Evolutionary conservation across 2,888 invertebrate genomes (phyloP), one percentile per base, ranked within the genome.

Genomic region (Stenichneumon culpator): DNA sequence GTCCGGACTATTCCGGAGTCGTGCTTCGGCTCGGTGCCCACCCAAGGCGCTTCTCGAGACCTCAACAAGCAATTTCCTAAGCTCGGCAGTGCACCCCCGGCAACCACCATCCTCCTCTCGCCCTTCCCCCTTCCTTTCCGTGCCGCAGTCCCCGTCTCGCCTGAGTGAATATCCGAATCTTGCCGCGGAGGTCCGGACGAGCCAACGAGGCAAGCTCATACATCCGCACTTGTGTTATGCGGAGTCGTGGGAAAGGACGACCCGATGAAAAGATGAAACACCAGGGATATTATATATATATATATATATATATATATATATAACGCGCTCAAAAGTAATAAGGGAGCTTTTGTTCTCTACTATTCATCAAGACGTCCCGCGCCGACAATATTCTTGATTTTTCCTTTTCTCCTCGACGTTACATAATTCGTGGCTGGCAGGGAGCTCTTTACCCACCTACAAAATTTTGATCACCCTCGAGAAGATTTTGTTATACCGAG

Each of bases 41-140:
- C 74, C 68, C 73, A 69, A 63, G 77, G 72, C 67, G 82, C 83
- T 70, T 50, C 65, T 85, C 83, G 85, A 86, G 82, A 87, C 79
- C 86, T 87, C 86, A 82, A 87, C 87, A 84, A 86, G 88, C 88
- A 87, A 89, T 90, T 87, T 90, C 87, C 88, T 87, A 87, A 87
- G 85, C 87, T 82, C 85, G 72, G 83, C 75, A 79, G 79, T 83
- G 63, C 32, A 60, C 63, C 32, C 16, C 47, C 54, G 28, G 16
- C 47, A 39, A 44, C 68, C 36, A 72, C 36, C n/a, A 39, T 60
- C 25, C 65, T 39, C 65, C 36, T 22, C 22, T 63, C 36, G 14
- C 44, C 44, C 16, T 16, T 4, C 0, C 39, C 7, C 25, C 65
- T 28, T 54, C 3, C 44, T 3, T 0, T 11, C 11, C 16, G 16